These are phyloP conservation scores for Syngnathus scovelli DNA, from an alignment of 2,113 vertebrate genomes.

Conservation along the genomic window DNA sequence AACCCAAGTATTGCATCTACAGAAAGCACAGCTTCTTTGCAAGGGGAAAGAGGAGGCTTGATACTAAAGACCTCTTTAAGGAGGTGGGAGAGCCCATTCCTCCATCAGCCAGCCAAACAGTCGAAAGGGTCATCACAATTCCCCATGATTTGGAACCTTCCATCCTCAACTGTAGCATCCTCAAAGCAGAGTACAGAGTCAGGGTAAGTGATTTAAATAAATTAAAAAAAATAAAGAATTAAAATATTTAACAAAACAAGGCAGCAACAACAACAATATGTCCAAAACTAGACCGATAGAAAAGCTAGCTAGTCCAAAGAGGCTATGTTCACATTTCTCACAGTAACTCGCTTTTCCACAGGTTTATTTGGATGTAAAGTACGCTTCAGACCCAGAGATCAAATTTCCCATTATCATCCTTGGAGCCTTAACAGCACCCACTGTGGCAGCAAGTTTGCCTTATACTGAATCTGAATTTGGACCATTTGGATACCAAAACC, in stretches of 20 bases:
- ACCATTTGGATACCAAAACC: slow-evolving; percentile 20
- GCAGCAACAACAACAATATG: neutral
- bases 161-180: slow-evolving; percentile 53
- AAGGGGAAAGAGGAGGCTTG: slow-evolving; percentile 7
- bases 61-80: slow-evolving; percentile 50
- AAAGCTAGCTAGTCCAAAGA: neutral
- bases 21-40: slow-evolving; percentile 66
- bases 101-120: slow-evolving; percentile 13
- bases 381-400: slow-evolving; percentile 56
- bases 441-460: slow-evolving; percentile 3
- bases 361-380: slow-evolving; percentile 63
- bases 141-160: slow-evolving; percentile 42
- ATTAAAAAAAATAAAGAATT: too few species aligned
- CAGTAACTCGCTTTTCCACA: slow-evolving; percentile 17
- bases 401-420: slow-evolving; percentile 58
- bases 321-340: neutral
- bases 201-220: slow-evolving; percentile 44
- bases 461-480: slow-evolving; percentile 23
- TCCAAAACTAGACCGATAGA: neutral
- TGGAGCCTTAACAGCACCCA: slow-evolving; percentile 7
- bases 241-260: too few species aligned
- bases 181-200: slow-evolving; percentile 65
- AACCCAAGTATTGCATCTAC: slow-evolving; percentile 64
- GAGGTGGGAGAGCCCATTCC: slow-evolving; percentile 59
- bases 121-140: slow-evolving; percentile 49